Evolutionary conservation across 2,797 vertebrate species (phyloP), one percentile per base, ranked within the genome.

Genomic region (Lacerta viridis): DNA sequence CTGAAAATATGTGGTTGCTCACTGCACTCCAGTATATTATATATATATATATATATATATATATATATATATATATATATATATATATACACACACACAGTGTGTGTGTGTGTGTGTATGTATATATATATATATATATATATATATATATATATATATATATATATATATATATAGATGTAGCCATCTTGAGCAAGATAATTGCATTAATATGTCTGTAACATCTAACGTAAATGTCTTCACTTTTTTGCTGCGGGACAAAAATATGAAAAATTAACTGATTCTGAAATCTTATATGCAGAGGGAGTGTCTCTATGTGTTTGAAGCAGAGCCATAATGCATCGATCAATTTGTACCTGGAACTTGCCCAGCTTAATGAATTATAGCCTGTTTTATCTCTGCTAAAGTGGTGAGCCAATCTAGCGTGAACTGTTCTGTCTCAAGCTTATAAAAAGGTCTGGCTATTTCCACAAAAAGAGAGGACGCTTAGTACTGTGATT

Each of bases 351-450:
- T 92, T 55, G 2, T 0, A 29, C 82, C 7, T 66, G 75, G 25
- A 46, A 7, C 43, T 59, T 6, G 74, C 17, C 72, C 93, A 69
- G 78, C 92, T 90, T 20, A 69, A 88, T 94, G 81, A 86, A 88
- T 61, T 91, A 84, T 36, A 41, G 87, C 29, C 68, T 88, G 90
- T 29, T 81, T 89, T 90, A 83, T 92, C 88, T 2, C 71, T 55
- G 0, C 74, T 3, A 76, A 91, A 11, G 92, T 81, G 93, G 82
- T 92, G 93, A 94, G 88, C 86, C 74, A 87, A 5, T 78, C 4
- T 2, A 0, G 72, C 0, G 11, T 0, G 69, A 79, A 79, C 95
- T 95, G 93, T 43, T 93, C 87, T 89, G 72, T 90, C 86, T 94
- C 89, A 91, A 0, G 18, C 72, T 68, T 7, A 64, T 82, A 75